These are phyloP conservation scores for Caradrina kadenii DNA, from an alignment of 2,888 invertebrate genomes.

Conservation along the genomic window DNA sequence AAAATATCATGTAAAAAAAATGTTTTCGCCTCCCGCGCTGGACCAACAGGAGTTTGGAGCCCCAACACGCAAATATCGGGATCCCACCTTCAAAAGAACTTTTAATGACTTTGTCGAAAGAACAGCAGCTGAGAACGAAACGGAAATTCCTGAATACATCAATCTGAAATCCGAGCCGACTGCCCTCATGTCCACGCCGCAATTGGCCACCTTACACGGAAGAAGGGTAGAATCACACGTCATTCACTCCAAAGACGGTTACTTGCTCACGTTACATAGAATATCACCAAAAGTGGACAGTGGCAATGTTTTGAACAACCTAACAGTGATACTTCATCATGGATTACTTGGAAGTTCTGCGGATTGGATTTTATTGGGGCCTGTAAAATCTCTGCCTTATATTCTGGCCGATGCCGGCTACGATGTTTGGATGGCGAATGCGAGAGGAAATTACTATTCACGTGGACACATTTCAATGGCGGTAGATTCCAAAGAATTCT, in stretches of 20 bases:
- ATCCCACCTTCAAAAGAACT: conserved; percentile 52
- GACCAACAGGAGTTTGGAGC: background rate
- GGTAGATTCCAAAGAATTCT: conserved; percentile 70
- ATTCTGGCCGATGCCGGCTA: conserved; percentile 89
- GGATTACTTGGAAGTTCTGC: conserved; percentile 83
- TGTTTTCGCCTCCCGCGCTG: conserved; percentile 36
- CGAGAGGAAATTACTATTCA: conserved; percentile 83
- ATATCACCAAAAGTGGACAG: conserved; percentile 55
- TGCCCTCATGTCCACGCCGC: conserved; percentile 74
- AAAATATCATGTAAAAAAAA: conserved; percentile 53
- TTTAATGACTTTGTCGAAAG: conserved; percentile 67
- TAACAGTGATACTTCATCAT: conserved; percentile 79
- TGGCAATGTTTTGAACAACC: conserved; percentile 33
- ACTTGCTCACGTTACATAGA: conserved; percentile 78
- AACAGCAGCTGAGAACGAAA: conserved; percentile 55
- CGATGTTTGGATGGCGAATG: conserved; percentile 91
- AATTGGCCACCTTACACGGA: conserved; percentile 77
- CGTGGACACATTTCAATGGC: conserved; percentile 71
- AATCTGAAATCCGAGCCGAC: conserved; percentile 69
- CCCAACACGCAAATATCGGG: background rate
- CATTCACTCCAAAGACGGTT: conserved; percentile 78
- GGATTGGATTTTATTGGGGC: conserved; percentile 83
- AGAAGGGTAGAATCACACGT: conserved; percentile 76
- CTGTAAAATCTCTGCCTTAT: conserved; percentile 80
- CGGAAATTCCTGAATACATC: conserved; percentile 57